These are phyloP conservation scores for Nycticorax nycticorax DNA, from an alignment of 2,113 vertebrate species.

Conservation along the genomic window DNA sequence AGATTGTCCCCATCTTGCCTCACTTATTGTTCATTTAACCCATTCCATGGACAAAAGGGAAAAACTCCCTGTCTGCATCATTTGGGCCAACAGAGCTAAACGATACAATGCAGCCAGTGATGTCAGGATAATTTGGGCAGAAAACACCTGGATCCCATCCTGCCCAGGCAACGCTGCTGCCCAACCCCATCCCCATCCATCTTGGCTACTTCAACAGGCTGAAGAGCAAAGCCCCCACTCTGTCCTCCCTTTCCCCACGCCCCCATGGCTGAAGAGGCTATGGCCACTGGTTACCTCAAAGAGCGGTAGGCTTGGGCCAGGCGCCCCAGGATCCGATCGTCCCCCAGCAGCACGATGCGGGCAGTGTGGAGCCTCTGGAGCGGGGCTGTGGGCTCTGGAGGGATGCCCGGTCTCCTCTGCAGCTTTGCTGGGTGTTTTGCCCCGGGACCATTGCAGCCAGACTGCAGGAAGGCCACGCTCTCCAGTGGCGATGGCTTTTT, in stretches of 20 bases:
- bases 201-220: neutral
- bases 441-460: conserved; percentile 62
- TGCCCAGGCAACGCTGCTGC: rapidly evolving
- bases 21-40: rapidly evolving
- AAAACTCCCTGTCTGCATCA: rapidly evolving
- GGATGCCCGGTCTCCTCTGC: conserved; percentile 58
- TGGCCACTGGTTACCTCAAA: conserved; percentile 74
- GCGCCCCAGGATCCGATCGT: conserved; percentile 85
- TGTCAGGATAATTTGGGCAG: too few relatives aligned
- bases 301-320: conserved; percentile 86
- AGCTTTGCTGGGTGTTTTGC: neutral
- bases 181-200: neutral
- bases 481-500: conserved; percentile 77
- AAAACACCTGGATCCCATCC: neutral
- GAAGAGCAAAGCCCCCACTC: neutral
- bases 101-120: neutral
- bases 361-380: conserved; percentile 83
- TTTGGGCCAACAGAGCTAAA: neutral
- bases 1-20: too few relatives aligned
- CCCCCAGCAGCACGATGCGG: conserved; percentile 86
- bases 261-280: too few relatives aligned
- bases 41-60: neutral
- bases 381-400: conserved; percentile 49
- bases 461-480: conserved; percentile 76
- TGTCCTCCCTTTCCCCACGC: too few relatives aligned